Base-by-base conservation (phyloP, 2,888 invertebrate genomes). In the Drosophila vallismaia region DNA sequence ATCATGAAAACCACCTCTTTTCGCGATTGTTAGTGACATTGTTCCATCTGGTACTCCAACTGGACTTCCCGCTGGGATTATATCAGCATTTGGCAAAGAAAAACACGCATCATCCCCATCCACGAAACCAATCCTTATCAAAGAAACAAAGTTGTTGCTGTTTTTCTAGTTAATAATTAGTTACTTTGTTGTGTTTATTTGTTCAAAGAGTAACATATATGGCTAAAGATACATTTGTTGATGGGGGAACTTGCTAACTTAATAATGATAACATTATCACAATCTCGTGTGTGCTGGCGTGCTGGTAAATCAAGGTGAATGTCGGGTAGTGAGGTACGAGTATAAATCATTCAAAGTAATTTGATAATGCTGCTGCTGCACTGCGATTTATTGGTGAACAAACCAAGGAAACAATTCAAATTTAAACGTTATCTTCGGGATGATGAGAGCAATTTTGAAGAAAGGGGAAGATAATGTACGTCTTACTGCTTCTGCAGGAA, bases 401-500 rank as follows among this genome's bases (percentile, higher is more conserved):
- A 71, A 74, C 59, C 71, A 64, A 14, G 51, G 76, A 74, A 75
- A 84, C 75, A 84, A 70, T 59, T 69, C 4, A 63, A 75, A 48
- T 36, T 50, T 45, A 70, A 57, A 42, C 29, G 46, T 45, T 38
- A 57, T 55, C 63, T 58, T 71, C 45, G 59, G 36, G 8, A 31
- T 31, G 60, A 60, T 67, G 56, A 59, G 64, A 55, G 54, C 66
- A 54, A 64, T 58, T 64, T 53, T 59, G 38, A 56, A 57, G 42
- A 51, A 66, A 66, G 24, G 57, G 48, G 56, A 58, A 68, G 64
- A 51, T 63, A 64, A 70, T 29, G 60, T 38, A 68, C 56, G 50
- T 42, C 69, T 90, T 91, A 91, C 73, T 90, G 89, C 82, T 92
- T 92, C 71, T 89, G 87, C 77, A 92, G 86, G 70, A 91, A 92